Evolutionary conservation across 2,113 vertebrate species (phyloP), one percentile per base, ranked within the genome.

Genomic region (Procapra przewalskii): DNA sequence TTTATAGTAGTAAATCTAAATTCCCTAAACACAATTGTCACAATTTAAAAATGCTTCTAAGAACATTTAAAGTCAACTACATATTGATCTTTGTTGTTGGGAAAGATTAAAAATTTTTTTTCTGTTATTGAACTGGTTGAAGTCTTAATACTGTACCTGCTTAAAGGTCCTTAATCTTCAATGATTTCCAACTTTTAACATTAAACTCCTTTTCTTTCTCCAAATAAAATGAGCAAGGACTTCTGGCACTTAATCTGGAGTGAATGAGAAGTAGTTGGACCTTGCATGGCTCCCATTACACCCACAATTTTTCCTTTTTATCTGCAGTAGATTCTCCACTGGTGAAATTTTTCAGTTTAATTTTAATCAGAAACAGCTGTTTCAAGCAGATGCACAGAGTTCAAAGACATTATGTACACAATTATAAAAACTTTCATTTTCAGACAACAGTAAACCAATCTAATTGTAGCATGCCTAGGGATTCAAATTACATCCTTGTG

Each of bases 301-400:
- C 27, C 84, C 55, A 94, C 0, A 0, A 16, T 50, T 80, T 83
- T 94, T 98, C 97, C 75, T 98, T 97, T 98, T 98, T 94, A 88
- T 98, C 97, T 98, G n/a, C 84, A 95, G 55, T 84, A 96, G 88
- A 97, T 96, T 98, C 94, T 98, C 96, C 79, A 96, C 57, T 97
- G 95, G 93, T 97, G 81, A 95, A 98, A 97, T 96, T 83, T 84
- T 97, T 95, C 97, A 25, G 92, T 98, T 98, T 98, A 88, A 91
- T 62, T 98, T 98, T 98, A 97, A 98, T 98, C 85, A 95, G 94
- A 98, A 98, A 83, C 98, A 98, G 97, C 97, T 98, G 97, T n/a
- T 98, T 83, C 40, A 97, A 92, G 88, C 98, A 98, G 97, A 97
- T 97, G 93, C 97, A 96, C 97, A 55, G 64, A 97, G 84, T 98